phyloP scores from a whole-genome alignment of 2,888 invertebrate genomes.

The Amphipyra tragopoginis region DNA sequence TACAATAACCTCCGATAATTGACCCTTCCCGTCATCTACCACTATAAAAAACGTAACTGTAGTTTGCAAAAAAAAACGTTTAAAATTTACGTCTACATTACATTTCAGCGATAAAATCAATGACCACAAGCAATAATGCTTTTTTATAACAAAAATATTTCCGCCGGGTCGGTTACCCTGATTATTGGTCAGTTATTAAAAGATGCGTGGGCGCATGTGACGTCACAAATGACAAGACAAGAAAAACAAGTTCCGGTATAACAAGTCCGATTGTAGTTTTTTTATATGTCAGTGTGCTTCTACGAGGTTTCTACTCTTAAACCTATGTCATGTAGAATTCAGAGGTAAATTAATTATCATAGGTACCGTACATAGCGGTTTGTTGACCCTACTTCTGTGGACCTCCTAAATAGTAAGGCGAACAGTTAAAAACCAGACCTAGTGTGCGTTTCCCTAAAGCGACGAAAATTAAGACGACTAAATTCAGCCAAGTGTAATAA shows the following conservation, averaged over 20 bases:
- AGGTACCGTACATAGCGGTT: too few species aligned
- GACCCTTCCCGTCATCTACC: too few species aligned
- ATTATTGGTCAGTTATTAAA: constrained; percentile 44
- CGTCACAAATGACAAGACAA: constrained; percentile 45
- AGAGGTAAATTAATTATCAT: too few species aligned
- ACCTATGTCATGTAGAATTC: too few species aligned
- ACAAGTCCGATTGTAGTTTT: constrained; percentile 31
- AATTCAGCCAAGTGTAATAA: too few species aligned
- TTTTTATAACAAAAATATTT: constrained; percentile 18
- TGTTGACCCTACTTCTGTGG: too few species aligned
- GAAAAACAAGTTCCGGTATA: constrained; percentile 46
- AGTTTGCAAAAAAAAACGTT: not conserved
- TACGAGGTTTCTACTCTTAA: not conserved
- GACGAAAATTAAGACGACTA: too few species aligned
- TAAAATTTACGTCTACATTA: not conserved
- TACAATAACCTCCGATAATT: too few species aligned
- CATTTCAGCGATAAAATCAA: not conserved
- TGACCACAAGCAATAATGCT: not conserved
- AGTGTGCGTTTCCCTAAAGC: too few species aligned
- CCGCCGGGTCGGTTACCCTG: constrained; percentile 40
- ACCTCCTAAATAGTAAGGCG: too few species aligned
- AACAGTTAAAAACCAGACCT: too few species aligned
- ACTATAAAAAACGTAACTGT: not conserved
- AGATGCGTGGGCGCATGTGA: constrained; percentile 51
- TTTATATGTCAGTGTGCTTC: constrained; percentile 26